A percentile compares a stretch with the other conserved stretches of the same genome.
Conservation (phyloP, 2,888 invertebrate species). For the Drosophila borealis region DNA sequence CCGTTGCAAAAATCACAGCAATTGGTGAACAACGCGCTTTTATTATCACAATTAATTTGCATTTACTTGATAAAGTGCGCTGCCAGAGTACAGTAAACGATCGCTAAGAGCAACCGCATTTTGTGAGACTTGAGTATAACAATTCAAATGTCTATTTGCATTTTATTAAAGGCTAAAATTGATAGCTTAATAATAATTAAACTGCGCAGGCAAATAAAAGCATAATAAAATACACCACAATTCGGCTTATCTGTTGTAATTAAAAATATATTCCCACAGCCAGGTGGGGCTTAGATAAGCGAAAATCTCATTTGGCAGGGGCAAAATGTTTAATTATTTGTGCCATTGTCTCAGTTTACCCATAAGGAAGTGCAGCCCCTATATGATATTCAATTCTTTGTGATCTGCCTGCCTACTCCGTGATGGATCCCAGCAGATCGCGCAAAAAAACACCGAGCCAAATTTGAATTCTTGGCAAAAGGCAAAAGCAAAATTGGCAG, state of each 20-base stretch:
- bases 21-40: conserved; percentile 34
- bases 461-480: conserved; percentile 29
- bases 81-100: conserved; percentile 26
- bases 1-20: conserved; percentile 38
- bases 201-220: conserved; percentile 51
- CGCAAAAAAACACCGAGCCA: conserved; percentile 3
- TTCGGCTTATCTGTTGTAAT: conserved; percentile 20
- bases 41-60: conserved; percentile 43
- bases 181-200: conserved; percentile 29
- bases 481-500: conserved; percentile 11
- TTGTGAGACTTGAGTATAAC: background rate
- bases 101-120: conserved; percentile 9
- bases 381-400: conserved; percentile 33
- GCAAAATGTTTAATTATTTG: conserved; percentile 11
- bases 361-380: conserved; percentile 44
- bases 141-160: background rate
- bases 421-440: conserved; percentile 35
- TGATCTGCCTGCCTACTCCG: conserved; percentile 41
- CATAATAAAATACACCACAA: conserved; percentile 12
- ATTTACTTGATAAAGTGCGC: conserved; percentile 22
- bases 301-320: conserved; percentile 3
- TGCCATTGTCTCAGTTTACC: conserved; percentile 22
- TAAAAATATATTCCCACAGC: background rate
- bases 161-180: background rate
- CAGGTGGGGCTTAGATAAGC: conserved; percentile 27